Percentiles rank a stretch among this genome's conserved stretches.
phyloP scores from a whole-genome alignment of 2,888 invertebrate genomes.

The Drosophila suboccidentalis region DNA sequence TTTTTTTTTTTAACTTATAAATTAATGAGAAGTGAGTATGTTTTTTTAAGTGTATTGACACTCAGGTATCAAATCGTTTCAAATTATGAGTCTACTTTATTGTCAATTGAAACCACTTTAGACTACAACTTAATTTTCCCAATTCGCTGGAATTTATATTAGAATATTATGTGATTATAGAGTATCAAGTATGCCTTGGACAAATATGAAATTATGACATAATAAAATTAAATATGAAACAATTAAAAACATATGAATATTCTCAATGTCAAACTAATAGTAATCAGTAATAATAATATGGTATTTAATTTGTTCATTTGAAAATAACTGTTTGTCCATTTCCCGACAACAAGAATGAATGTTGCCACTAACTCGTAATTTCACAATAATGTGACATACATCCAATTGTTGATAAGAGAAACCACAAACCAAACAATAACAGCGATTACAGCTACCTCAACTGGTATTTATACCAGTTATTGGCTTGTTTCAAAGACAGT shows the following conservation, averaged over 20 bases:
- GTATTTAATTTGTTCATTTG: not conserved
- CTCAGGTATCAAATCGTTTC: no score
- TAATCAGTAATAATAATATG: not conserved
- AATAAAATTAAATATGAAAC: constrained; percentile 1
- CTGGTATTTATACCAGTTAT: constrained; percentile 13
- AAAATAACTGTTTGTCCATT: not conserved
- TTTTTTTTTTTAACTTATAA: no score
- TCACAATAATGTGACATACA: constrained; percentile 3
- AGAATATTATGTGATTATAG: not conserved
- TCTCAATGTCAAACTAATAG: not conserved
- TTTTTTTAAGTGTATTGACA: no score
- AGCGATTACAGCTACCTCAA: constrained; percentile 3
- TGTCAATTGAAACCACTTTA: not conserved
- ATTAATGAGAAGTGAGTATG: no score
- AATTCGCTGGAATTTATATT: not conserved
- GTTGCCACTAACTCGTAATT: not conserved
- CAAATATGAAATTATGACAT: not conserved
- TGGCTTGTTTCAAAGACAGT: constrained; percentile 4
- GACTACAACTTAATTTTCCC: no score
- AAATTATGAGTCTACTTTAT: not conserved
- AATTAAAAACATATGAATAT: not conserved
- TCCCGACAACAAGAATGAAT: not conserved
- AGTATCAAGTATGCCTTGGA: not conserved
- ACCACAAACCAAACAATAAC: constrained; percentile 18
- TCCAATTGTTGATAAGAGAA: constrained; percentile 28